phyloP scores from a whole-genome alignment of 1,140 invertebrate genomes.

The Anastatus disparis region DNA sequence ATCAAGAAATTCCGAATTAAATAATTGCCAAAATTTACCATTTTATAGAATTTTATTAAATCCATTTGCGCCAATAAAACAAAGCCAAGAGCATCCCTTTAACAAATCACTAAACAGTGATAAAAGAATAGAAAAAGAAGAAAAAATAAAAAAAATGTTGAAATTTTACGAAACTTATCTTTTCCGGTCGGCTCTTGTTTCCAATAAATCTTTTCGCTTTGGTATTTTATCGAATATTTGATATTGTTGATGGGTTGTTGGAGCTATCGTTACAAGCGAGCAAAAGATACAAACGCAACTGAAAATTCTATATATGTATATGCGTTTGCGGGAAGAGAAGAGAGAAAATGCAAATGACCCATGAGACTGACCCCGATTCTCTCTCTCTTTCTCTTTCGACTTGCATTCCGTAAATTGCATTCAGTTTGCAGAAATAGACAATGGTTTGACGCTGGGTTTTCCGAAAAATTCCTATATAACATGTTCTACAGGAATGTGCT shows the following conservation, averaged over 20 bases:
- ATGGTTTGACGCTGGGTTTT: conserved; percentile 22
- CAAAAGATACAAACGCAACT: too few relatives aligned
- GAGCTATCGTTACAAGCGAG: too few relatives aligned
- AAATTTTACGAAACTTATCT: conserved; percentile 20
- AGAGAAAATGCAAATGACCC: conserved; percentile 25
- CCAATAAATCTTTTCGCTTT: conserved; percentile 24
- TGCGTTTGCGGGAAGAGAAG: conserved; percentile 20
- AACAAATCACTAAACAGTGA: too few relatives aligned
- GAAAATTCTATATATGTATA: neutral
- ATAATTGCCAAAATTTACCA: too few relatives aligned
- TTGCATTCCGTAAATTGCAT: conserved; percentile 39
- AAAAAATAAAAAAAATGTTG: neutral
- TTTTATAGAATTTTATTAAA: neutral
- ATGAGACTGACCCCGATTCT: conserved; percentile 19
- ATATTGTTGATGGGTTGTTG: too few relatives aligned
- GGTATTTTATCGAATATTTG: conserved; percentile 34
- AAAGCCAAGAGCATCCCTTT: neutral
- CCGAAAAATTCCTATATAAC: neutral
- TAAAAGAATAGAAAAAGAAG: too few relatives aligned
- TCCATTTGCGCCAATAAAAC: neutral
- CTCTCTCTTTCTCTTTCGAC: too few relatives aligned
- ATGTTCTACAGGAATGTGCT: too few relatives aligned
- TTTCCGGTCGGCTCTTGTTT: neutral
- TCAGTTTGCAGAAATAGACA: conserved; percentile 30
- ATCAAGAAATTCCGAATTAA: too few relatives aligned